Conservation (phyloP, 2,888 invertebrate genomes). For the Lasioglossum morio region DNA sequence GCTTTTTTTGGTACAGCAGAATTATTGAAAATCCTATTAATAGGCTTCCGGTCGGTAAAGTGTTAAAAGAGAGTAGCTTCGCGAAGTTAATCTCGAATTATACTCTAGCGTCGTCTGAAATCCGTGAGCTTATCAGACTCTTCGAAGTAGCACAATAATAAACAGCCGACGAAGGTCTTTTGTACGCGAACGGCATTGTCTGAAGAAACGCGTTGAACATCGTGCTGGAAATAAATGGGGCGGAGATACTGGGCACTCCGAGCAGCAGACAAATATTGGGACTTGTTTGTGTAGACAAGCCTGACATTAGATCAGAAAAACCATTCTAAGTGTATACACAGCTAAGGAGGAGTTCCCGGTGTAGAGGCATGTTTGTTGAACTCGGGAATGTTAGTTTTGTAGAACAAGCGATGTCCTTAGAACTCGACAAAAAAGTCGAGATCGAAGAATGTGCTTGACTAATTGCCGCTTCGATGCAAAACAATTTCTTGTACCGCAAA, state of each 20-base stretch:
- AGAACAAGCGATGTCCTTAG: not conserved
- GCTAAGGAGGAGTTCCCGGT: not conserved
- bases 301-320: not conserved
- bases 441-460: not conserved
- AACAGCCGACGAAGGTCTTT: constrained; percentile 1
- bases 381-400: not conserved
- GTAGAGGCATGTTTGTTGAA: not conserved
- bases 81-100: not conserved
- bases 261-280: not conserved
- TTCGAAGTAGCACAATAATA: not conserved
- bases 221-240: not conserved
- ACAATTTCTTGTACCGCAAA: not conserved
- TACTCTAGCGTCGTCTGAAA: not conserved
- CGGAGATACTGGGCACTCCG: not conserved
- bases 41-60: too few relatives aligned
- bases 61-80: too few relatives aligned
- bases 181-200: not conserved
- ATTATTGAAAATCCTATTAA: too few relatives aligned
- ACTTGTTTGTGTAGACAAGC: not conserved
- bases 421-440: not conserved
- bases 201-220: constrained; percentile 11
- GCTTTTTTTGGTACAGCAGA: too few relatives aligned
- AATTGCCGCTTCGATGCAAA: not conserved
- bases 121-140: not conserved
- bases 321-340: not conserved